Evolutionary conservation across 2,113 vertebrate genomes (phyloP).

Genomic region (Ictidomys tridecemlineatus): DNA sequence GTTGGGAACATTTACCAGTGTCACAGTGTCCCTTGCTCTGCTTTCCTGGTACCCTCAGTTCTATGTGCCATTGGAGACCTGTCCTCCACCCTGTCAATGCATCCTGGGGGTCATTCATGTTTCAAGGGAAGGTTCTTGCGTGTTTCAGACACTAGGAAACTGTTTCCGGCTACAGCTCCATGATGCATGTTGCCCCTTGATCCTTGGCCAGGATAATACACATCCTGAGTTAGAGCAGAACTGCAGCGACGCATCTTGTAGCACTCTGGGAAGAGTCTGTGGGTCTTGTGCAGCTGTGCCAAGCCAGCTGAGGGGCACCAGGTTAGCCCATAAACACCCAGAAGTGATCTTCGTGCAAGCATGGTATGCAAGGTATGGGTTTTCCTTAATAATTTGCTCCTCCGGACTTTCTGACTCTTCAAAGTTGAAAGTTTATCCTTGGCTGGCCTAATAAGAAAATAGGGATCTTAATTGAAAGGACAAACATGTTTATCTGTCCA

Average conservation of each 20-base stretch:
- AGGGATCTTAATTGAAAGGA: not conserved
- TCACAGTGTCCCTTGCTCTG: not conserved
- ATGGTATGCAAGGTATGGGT: not conserved
- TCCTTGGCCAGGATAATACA: too few species aligned
- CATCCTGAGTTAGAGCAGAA: accelerated
- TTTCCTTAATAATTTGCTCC: not conserved
- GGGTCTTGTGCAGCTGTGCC: accelerated
- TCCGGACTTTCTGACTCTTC: not conserved
- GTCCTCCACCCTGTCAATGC: too few species aligned
- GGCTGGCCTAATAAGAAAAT: not conserved
- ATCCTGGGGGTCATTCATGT: not conserved
- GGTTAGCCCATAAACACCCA: not conserved
- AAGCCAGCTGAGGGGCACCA: not conserved
- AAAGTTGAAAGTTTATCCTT: not conserved
- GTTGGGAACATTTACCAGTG: accelerated
- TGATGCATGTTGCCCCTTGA: not conserved
- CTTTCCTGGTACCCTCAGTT: too few species aligned
- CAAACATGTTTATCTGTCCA: not conserved
- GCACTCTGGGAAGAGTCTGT: not conserved
- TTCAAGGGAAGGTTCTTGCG: not conserved
- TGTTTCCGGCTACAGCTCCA: not conserved
- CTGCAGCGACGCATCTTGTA: accelerated
- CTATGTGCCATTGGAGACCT: not conserved
- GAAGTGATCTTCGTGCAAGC: not conserved
- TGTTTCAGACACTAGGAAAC: not conserved